phyloP scores from a whole-genome alignment of 1,140 invertebrate genomes.

The Drosophila ambigua region DNA sequence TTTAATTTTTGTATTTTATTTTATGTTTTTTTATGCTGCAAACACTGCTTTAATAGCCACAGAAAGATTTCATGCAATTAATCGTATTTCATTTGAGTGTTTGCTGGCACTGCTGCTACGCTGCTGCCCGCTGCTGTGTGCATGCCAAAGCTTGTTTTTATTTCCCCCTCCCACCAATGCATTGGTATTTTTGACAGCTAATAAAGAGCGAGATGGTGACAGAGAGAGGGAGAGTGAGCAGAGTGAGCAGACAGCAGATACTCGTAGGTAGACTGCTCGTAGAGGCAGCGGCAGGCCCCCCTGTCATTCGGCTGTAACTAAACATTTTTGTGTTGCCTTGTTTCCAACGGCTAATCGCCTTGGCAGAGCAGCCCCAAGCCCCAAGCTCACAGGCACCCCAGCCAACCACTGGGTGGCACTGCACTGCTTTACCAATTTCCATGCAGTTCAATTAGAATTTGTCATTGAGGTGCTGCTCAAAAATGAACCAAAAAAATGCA shows the following conservation, averaged over 20 bases:
- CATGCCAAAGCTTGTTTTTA: not conserved
- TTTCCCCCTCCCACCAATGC: constrained; percentile 13
- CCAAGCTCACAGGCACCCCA: not conserved
- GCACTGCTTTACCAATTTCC: constrained; percentile 10
- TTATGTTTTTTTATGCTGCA: no score
- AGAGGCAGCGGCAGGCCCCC: no score
- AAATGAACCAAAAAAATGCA: constrained; percentile 3
- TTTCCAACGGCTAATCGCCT: constrained; percentile 46
- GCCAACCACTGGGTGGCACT: not conserved
- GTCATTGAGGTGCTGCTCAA: constrained; percentile 12
- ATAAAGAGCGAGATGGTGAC: not conserved
- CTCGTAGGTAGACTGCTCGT: no score
- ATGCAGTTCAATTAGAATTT: constrained; percentile 49
- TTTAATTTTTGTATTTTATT: no score
- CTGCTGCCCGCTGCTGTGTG: constrained; percentile 3
- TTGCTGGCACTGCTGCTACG: no score
- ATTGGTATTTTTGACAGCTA: constrained; percentile 58
- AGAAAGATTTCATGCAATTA: no score
- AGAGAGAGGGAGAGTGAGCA: not conserved
- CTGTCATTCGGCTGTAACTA: constrained; percentile 40
- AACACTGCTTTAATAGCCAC: no score
- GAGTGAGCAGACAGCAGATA: no score
- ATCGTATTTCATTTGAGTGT: no score
- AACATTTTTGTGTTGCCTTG: constrained; percentile 49
- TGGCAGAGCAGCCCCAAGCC: constrained; percentile 21